These are phyloP conservation scores for Catharus ustulatus DNA, from an alignment of 2,797 vertebrate species.

Conservation along the genomic window DNA sequence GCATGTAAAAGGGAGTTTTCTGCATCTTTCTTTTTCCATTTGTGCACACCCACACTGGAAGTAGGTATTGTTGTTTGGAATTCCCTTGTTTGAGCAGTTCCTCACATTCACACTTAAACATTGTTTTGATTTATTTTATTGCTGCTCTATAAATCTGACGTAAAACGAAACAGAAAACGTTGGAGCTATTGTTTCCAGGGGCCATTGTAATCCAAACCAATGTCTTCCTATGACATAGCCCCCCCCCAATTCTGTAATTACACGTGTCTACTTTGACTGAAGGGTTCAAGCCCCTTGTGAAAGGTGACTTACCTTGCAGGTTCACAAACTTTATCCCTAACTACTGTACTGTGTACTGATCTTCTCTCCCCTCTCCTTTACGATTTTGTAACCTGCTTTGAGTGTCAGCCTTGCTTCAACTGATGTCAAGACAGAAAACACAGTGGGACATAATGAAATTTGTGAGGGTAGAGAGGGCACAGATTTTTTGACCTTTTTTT, in stretches of 20 bases:
- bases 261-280: not conserved
- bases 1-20: conserved; percentile 53
- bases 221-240: not conserved
- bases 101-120: conserved; percentile 43
- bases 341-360: not conserved
- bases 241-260: not conserved
- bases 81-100: conserved; percentile 61
- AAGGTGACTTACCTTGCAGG: not conserved
- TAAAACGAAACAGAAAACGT: not conserved
- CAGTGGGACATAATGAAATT: not conserved
- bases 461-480: not conserved
- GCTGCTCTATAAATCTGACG: conserved; percentile 2
- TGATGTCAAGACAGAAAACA: not conserved
- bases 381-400: not conserved
- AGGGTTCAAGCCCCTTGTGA: not conserved
- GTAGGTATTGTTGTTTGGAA: conserved; percentile 53
- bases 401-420: not conserved
- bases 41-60: conserved; percentile 34
- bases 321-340: not conserved
- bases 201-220: not conserved
- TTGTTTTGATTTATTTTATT: conserved; percentile 56
- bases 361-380: not conserved
- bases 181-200: conserved; percentile 32
- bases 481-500: not conserved
- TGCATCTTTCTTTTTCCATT: conserved; percentile 46